Percentiles rank a stretch among this genome's conserved stretches.
Conservation (phyloP, 2,113 vertebrate species). For the Elachura formosa region DNA sequence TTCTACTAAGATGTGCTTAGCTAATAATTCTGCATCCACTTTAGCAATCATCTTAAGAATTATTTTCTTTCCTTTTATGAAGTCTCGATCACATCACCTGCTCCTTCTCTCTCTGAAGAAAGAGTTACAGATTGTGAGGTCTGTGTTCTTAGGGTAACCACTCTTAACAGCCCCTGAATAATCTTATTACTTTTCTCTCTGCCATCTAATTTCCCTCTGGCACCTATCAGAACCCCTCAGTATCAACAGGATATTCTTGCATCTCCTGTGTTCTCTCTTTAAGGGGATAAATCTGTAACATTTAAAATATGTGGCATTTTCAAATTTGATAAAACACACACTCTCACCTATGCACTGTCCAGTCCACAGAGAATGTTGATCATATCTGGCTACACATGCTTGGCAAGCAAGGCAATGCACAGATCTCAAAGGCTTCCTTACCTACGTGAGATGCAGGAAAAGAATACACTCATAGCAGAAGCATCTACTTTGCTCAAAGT, state of each 20-base stretch:
- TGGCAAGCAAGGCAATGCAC: constrained; percentile 85
- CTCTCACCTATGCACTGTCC: constrained; percentile 85
- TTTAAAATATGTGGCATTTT: not conserved
- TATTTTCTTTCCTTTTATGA: not conserved
- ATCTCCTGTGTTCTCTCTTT: not conserved
- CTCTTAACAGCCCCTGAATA: not conserved
- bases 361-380: constrained; percentile 92
- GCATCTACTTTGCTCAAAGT: not conserved
- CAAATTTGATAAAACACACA: not conserved
- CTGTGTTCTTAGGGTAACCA: not conserved
- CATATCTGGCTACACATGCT: constrained; percentile 86
- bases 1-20: not conserved
- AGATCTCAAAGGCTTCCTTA: constrained; percentile 86
- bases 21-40: not conserved
- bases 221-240: not conserved
- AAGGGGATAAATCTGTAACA: not conserved
- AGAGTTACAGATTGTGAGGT: not conserved
- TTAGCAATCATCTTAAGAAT: not conserved
- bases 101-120: not conserved
- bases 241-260: not conserved
- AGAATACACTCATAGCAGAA: not conserved
- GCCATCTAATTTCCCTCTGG: not conserved
- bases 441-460: constrained; percentile 65
- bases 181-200: not conserved
- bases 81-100: not conserved